phyloP scores from a whole-genome alignment of 2,888 invertebrate species.

The Drosophila longiperda region DNA sequence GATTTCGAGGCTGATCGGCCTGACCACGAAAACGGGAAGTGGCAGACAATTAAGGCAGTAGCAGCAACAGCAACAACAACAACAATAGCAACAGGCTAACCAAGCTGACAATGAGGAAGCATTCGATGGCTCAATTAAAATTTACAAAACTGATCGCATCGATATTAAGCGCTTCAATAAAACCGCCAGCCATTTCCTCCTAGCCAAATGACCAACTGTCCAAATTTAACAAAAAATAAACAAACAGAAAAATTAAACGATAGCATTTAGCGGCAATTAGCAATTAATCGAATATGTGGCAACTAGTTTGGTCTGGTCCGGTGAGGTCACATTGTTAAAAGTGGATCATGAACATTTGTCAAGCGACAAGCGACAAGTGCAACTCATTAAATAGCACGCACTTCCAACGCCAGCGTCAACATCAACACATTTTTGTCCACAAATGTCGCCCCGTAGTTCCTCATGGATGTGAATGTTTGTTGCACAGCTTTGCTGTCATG shows the following conservation, averaged over 20 bases:
- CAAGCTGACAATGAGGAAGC: conserved; percentile 64
- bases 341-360: conserved; percentile 53
- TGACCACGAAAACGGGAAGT: conserved; percentile 73
- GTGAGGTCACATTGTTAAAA: conserved; percentile 56
- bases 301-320: conserved; percentile 6
- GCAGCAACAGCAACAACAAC: conserved; percentile 2
- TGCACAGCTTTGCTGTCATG: conserved; percentile 18
- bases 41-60: conserved; percentile 72
- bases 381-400: conserved; percentile 56
- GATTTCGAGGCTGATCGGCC: conserved; percentile 50
- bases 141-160: conserved; percentile 61
- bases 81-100: conserved; percentile 8
- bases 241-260: conserved; percentile 16
- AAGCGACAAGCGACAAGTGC: conserved; percentile 44
- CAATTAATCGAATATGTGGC: conserved; percentile 4
- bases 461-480: conserved; percentile 41
- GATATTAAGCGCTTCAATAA: conserved; percentile 33
- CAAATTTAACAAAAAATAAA: conserved; percentile 52
- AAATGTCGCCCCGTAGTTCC: conserved; percentile 52
- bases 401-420: conserved; percentile 43
- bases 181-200: conserved; percentile 58
- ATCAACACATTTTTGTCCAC: conserved; percentile 60
- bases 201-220: conserved; percentile 77
- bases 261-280: conserved; percentile 57
- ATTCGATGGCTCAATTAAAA: conserved; percentile 69